Evolutionary conservation across 2,113 vertebrate genomes (phyloP).

Genomic region (Indri indri): DNA sequence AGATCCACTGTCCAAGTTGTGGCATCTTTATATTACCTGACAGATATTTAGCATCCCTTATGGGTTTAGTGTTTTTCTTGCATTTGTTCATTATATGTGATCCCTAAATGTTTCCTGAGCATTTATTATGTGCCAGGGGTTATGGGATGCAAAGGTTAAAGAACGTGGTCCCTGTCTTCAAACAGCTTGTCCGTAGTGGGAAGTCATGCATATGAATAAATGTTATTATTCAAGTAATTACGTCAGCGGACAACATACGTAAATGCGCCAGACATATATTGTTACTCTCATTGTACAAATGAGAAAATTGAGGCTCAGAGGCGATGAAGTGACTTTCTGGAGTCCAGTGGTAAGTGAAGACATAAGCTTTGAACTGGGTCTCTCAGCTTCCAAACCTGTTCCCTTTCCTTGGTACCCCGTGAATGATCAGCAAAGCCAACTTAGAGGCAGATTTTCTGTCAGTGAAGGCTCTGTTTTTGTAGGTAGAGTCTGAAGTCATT

Average conservation of each 20-base stretch:
- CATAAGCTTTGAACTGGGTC: not conserved
- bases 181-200: not conserved
- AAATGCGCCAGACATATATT: not conserved
- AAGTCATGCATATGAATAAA: not conserved
- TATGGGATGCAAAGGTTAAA: not conserved
- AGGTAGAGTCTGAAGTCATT: not conserved
- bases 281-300: not conserved
- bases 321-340: not conserved
- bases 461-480: not conserved
- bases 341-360: not conserved
- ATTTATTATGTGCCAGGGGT: not conserved
- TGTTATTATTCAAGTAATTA: not conserved
- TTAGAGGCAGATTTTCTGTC: not conserved
- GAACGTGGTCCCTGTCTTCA: not conserved
- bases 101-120: not conserved
- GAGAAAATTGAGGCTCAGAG: not conserved
- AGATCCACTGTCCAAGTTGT: rapidly evolving
- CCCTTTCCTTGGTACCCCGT: not conserved
- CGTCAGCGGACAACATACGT: not conserved
- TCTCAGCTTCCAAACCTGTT: not conserved
- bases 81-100: not conserved
- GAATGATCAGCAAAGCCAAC: not conserved
- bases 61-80: not conserved
- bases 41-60: rapidly evolving
- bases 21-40: not conserved